phyloP scores from a whole-genome alignment of 2,888 invertebrate genomes.

The Amiota minor region DNA sequence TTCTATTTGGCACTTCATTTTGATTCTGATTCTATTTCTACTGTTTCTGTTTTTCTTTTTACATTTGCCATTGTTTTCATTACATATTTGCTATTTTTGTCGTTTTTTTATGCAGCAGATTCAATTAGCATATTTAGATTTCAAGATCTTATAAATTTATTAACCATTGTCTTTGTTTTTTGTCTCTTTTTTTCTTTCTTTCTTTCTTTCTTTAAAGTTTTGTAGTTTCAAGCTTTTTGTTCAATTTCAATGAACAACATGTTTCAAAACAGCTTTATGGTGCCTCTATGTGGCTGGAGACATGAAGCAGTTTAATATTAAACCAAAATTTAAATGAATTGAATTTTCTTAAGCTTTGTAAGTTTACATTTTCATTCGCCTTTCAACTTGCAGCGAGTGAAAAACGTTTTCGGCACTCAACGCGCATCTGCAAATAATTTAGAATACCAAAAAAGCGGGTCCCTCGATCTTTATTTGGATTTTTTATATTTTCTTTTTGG shows the following conservation, averaged over 20 bases:
- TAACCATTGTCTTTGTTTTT: not conserved
- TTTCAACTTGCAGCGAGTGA: conserved; percentile 60
- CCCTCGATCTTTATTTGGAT: too few species aligned
- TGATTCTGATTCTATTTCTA: not conserved
- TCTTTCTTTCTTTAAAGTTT: too few species aligned
- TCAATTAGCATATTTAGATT: conserved; percentile 16
- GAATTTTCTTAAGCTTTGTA: conserved; percentile 67
- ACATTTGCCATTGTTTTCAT: conserved; percentile 6
- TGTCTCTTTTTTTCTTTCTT: not conserved
- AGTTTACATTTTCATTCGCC: conserved; percentile 69
- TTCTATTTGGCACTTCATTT: conserved; percentile 19
- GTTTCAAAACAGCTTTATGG: not conserved
- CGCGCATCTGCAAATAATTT: not conserved
- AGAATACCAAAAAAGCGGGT: too few species aligned
- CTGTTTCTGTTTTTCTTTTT: too few species aligned
- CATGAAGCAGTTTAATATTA: not conserved
- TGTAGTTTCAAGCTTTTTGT: too few species aligned
- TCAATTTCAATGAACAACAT: too few species aligned
- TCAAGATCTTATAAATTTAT: conserved; percentile 2
- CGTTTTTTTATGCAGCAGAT: not conserved
- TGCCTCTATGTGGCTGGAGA: not conserved
- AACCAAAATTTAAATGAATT: conserved; percentile 12
- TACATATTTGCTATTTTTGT: not conserved
- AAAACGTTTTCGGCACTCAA: conserved; percentile 28
- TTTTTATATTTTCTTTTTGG: too few species aligned